phyloP scores from a whole-genome alignment of 2,113 vertebrate species.

The Aythya baeri region DNA sequence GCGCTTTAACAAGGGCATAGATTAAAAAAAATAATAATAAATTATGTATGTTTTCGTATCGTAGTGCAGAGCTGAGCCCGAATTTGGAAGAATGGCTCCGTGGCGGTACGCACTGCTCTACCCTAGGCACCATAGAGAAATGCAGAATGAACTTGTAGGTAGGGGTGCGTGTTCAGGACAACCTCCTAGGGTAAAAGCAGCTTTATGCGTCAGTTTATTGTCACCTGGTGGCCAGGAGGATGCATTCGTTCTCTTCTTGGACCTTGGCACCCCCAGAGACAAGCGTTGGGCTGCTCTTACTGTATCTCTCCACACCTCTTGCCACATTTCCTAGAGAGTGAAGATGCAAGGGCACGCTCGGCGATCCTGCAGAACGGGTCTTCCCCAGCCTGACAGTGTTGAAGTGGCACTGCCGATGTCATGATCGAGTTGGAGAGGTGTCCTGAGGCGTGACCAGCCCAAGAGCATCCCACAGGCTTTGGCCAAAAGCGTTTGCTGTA shows the following conservation, averaged over 20 bases:
- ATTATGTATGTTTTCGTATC: no score
- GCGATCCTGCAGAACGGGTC: neutral
- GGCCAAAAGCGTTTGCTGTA: neutral
- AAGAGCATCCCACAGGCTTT: neutral
- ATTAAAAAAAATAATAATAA: no score
- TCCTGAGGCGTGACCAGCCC: neutral
- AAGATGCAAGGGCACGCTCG: accelerated
- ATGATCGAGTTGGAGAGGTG: accelerated
- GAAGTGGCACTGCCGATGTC: neutral
- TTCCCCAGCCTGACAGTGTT: neutral
- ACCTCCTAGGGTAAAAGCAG: no score
- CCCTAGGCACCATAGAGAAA: no score
- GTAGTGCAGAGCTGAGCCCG: no score
- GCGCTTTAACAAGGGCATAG: no score
- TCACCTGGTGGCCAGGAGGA: neutral
- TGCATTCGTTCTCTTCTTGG: accelerated
- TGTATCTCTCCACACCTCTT: neutral
- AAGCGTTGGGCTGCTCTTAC: no score
- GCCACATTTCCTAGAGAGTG: neutral
- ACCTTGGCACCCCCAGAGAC: accelerated
- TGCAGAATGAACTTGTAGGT: no score
- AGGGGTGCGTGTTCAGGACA: no score
- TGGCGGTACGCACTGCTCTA: no score
- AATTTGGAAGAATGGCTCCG: no score
- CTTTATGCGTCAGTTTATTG: no score